Evolutionary conservation across 2,888 invertebrate genomes (phyloP).

Genomic region (Nycteola revayana): DNA sequence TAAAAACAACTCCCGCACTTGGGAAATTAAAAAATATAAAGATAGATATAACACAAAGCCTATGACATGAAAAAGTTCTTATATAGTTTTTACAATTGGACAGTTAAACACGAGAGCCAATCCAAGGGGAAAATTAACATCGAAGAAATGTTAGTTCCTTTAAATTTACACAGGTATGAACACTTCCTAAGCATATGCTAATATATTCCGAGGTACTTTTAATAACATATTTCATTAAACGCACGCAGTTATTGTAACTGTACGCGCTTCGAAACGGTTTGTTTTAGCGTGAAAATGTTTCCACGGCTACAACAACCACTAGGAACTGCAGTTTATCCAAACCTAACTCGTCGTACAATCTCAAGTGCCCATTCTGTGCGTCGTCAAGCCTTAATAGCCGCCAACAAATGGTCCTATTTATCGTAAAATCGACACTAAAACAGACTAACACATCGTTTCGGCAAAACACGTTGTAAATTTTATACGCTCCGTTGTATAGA

Average conservation of each 20-base stretch:
- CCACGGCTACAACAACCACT: constrained; percentile 36
- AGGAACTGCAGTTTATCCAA: constrained; percentile 56
- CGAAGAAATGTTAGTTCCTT: no score
- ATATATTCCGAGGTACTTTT: no score
- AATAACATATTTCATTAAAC: constrained; percentile 24
- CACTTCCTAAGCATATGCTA: no score
- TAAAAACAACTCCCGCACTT: no score
- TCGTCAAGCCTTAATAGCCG: constrained; percentile 62
- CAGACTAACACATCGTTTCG: constrained; percentile 64
- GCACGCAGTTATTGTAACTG: constrained; percentile 12
- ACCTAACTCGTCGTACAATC: constrained; percentile 49
- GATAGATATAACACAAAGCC: no score
- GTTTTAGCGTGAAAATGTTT: constrained; percentile 39
- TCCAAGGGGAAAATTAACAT: no score
- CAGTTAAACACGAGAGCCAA: no score
- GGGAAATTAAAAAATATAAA: no score
- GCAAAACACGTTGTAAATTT: constrained; percentile 58
- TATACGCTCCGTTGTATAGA: constrained; percentile 38
- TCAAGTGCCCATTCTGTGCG: constrained; percentile 64
- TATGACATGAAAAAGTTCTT: no score
- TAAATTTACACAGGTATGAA: no score
- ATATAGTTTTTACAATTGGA: no score
- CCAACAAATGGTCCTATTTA: constrained; percentile 71
- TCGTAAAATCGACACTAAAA: constrained; percentile 74
- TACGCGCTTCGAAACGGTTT: constrained; percentile 27